Percentiles rank a stretch among this genome's conserved stretches.
phyloP scores from a whole-genome alignment of 2,888 invertebrate genomes.

The Eugnorisma glareosa region DNA sequence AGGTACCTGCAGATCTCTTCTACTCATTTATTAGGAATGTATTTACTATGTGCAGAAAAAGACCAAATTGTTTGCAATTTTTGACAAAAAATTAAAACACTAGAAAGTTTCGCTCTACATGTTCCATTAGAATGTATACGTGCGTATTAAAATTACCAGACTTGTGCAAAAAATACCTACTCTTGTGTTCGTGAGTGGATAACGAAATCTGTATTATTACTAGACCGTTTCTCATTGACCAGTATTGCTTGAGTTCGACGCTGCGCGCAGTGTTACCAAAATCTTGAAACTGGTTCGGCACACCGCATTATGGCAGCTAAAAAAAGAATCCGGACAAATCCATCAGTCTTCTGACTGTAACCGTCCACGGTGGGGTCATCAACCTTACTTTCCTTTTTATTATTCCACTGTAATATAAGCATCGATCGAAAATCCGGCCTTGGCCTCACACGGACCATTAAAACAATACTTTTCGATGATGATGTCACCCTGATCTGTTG shows the following conservation, averaged over 20 bases:
- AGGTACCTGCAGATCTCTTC: conserved; percentile 9
- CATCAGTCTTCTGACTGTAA: conserved; percentile 79
- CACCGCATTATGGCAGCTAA: conserved; percentile 79
- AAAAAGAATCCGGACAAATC: conserved; percentile 82
- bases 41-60: conserved; percentile 26
- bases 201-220: conserved; percentile 72
- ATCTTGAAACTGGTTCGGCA: conserved; percentile 75
- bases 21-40: neutral
- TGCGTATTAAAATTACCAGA: conserved; percentile 78
- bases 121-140: conserved; percentile 78
- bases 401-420: conserved; percentile 76
- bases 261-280: conserved; percentile 69
- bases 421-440: conserved; percentile 83
- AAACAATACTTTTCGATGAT: conserved; percentile 77
- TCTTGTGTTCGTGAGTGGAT: conserved; percentile 72
- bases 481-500: conserved; percentile 84
- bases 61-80: conserved; percentile 33
- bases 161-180: conserved; percentile 67
- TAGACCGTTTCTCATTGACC: conserved; percentile 63
- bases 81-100: conserved; percentile 54
- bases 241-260: conserved; percentile 68
- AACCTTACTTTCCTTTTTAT: conserved; percentile 87
- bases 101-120: conserved; percentile 80
- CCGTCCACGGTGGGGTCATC: conserved; percentile 81
- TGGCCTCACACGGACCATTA: conserved; percentile 78